Percentiles rank a stretch among this genome's conserved stretches.
Conservation (phyloP, 2,797 vertebrate species). For the Rhinella marina region DNA sequence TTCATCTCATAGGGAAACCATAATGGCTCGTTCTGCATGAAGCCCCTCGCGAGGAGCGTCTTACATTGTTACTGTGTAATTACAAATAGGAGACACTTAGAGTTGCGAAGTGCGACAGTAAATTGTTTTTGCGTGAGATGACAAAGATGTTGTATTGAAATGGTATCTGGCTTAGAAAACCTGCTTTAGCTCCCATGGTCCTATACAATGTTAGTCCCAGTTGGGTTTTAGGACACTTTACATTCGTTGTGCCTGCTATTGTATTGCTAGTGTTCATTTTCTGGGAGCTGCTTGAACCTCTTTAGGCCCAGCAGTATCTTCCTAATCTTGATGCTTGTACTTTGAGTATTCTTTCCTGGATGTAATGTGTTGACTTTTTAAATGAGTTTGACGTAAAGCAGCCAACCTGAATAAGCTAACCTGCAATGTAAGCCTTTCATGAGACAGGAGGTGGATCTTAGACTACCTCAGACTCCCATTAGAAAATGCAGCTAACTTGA, state of each 20-base stretch:
- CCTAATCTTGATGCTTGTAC: background rate
- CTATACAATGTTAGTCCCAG: too few relatives aligned
- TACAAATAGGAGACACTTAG: background rate
- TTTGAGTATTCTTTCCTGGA: background rate
- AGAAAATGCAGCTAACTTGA: background rate
- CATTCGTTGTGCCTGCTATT: background rate
- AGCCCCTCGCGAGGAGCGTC: background rate
- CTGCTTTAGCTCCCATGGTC: background rate
- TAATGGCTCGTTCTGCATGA: conserved; percentile 13
- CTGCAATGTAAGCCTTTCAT: background rate
- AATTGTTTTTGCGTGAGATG: background rate
- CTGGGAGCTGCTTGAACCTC: background rate
- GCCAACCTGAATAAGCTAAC: background rate
- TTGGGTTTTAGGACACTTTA: background rate
- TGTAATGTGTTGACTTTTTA: background rate
- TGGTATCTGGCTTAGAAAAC: background rate
- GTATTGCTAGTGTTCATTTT: background rate
- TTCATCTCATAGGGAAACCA: background rate
- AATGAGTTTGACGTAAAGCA: background rate
- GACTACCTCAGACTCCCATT: background rate
- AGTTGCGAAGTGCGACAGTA: background rate
- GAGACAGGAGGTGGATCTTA: background rate
- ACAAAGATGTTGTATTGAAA: background rate
- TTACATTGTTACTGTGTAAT: background rate
- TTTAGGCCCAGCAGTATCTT: background rate